phyloP scores from a whole-genome alignment of 2,888 invertebrate species.

The Amaurobius ferox region DNA sequence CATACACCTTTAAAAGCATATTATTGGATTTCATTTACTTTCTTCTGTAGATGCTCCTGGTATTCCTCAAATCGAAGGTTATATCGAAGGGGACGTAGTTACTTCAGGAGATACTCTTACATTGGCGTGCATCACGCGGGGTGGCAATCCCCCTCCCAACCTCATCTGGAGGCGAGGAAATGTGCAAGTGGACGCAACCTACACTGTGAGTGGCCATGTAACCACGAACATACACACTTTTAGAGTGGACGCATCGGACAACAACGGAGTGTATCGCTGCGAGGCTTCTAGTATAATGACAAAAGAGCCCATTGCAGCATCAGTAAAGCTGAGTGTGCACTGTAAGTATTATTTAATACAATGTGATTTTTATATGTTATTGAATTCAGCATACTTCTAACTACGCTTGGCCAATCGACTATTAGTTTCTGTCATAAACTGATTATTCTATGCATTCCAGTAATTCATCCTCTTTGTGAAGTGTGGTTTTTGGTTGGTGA shows the following conservation, averaged over 20 bases:
- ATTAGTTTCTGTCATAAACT: too few relatives aligned
- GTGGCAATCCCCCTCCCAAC: constrained; percentile 94
- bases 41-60: constrained; percentile 88
- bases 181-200: constrained; percentile 66
- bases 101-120: constrained; percentile 86
- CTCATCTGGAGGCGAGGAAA: constrained; percentile 66
- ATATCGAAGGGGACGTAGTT: constrained; percentile 90
- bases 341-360: constrained; percentile 76
- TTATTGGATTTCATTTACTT: background rate
- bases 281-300: constrained; percentile 82
- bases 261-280: constrained; percentile 94
- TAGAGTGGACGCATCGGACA: constrained; percentile 91
- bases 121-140: constrained; percentile 91
- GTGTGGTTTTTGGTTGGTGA: too few relatives aligned
- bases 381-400: too few relatives aligned
- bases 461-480: too few relatives aligned
- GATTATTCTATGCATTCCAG: too few relatives aligned
- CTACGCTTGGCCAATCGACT: too few relatives aligned
- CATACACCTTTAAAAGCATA: too few relatives aligned
- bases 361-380: too few relatives aligned
- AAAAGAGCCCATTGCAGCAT: constrained; percentile 75
- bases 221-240: constrained; percentile 80
- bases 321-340: constrained; percentile 76
- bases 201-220: constrained; percentile 64
- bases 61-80: constrained; percentile 93